Conservation (phyloP, 1,140 invertebrate species). For the Dendrolimus punctatus region DNA sequence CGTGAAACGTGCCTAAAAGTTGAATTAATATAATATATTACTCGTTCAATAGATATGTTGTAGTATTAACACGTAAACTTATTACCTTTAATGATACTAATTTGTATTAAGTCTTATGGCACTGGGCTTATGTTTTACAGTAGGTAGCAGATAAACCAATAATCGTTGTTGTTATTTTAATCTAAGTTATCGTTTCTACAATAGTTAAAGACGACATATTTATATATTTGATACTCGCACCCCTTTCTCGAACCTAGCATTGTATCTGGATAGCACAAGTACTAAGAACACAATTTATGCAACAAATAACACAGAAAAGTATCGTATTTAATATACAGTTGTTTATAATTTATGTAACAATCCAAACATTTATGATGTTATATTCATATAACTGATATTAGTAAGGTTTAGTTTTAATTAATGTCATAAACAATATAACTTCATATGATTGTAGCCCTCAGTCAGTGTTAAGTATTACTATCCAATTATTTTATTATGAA, state of each 20-base stretch:
- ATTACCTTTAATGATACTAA: neutral
- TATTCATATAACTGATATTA: slow-evolving; percentile 42
- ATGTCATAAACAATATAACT: slow-evolving; percentile 19
- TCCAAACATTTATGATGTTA: slow-evolving; percentile 31
- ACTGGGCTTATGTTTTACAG: neutral
- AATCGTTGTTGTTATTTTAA: no score
- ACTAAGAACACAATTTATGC: slow-evolving; percentile 33
- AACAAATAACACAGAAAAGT: slow-evolving; percentile 39
- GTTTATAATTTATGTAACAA: slow-evolving; percentile 17
- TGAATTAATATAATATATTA: no score
- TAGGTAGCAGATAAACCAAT: neutral
- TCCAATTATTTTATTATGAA: slow-evolving; percentile 28
- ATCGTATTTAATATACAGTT: slow-evolving; percentile 30
- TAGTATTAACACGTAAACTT: no score
- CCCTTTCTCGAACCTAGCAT: no score
- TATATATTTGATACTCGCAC: neutral
- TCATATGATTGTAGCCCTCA: slow-evolving; percentile 29
- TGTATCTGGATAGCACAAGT: slow-evolving; percentile 29
- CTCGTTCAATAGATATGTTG: no score
- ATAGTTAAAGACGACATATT: slow-evolving; percentile 19
- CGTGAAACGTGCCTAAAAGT: no score
- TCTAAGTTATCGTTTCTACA: no score
- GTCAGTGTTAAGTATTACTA: slow-evolving; percentile 55
- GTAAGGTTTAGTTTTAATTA: slow-evolving; percentile 47
- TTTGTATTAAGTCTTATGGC: neutral